Conservation (phyloP, 2,888 invertebrate genomes). For the Rutpela maculata region DNA sequence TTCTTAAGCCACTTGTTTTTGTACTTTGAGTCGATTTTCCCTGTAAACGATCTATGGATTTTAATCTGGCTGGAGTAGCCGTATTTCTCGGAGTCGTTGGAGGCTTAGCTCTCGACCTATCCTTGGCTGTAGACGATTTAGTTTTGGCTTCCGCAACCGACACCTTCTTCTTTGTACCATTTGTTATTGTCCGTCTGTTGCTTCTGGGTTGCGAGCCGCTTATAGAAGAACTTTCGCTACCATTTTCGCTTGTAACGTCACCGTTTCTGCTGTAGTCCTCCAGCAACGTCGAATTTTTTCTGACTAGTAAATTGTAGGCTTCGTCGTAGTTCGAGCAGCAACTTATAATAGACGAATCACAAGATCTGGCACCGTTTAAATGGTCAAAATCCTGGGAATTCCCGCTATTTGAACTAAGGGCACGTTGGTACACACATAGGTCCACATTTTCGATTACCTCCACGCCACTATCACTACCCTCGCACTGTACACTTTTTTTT, state of each 20-base stretch:
- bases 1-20: slow-evolving; percentile 62
- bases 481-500: slow-evolving; percentile 70
- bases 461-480: slow-evolving; percentile 89
- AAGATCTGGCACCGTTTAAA: slow-evolving; percentile 80
- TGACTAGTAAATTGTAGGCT: slow-evolving; percentile 74
- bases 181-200: slow-evolving; percentile 70
- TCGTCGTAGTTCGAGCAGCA: slow-evolving; percentile 85
- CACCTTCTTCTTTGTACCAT: slow-evolving; percentile 59
- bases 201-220: slow-evolving; percentile 73
- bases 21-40: slow-evolving; percentile 63
- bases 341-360: slow-evolving; percentile 86
- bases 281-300: slow-evolving; percentile 71
- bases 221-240: slow-evolving; percentile 87
- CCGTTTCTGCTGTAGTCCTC: slow-evolving; percentile 72
- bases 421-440: slow-evolving; percentile 73
- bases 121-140: slow-evolving; percentile 59
- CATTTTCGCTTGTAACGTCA: slow-evolving; percentile 81
- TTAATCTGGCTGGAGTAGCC: slow-evolving; percentile 72
- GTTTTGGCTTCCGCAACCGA: slow-evolving; percentile 67
- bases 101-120: slow-evolving; percentile 66
- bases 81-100: slow-evolving; percentile 64
- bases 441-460: slow-evolving; percentile 79
- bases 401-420: slow-evolving; percentile 78
- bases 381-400: slow-evolving; percentile 78
- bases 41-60: slow-evolving; percentile 70